Evolutionary conservation across 2,888 invertebrate species (phyloP), one percentile per base, ranked within the genome.

Genomic region (Apantesis nais): DNA sequence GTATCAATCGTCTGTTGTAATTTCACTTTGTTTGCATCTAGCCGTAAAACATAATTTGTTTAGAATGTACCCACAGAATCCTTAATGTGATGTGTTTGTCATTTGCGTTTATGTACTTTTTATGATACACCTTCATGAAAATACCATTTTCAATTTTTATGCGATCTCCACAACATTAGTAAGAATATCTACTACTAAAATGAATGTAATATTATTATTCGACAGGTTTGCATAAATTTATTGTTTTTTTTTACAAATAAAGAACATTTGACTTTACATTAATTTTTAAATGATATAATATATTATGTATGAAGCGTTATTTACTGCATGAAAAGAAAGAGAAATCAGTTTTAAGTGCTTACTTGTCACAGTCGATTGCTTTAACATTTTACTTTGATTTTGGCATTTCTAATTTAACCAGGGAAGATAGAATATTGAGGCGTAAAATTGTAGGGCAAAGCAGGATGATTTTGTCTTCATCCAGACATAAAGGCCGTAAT

Each of bases 381-480:
- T 83, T 74, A 80, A 81, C 73, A 78, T 84, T 83, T 82, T 77
- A 80, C 77, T 82, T 74, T 78, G 81, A 83, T 85, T 89, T 86
- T 82, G 83, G 79, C 78, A 83, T 88, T 90, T 89, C 89, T 88
- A 90, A 90, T 92, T 90, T 88, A 88, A 88, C 89, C 88, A 86
- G 81, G 89, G 88, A 86, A 89, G 88, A 89, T 89, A 86, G 88
- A 88, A 92, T 89, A 90, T 84, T 89, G 91, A 87, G 87, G 91
- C 93, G 92, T 94, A 88, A 94, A 95, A 93, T 94, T 93, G 90
- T 90, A 86, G 89, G 89, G 87, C 87, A 90, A 85, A 90, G 87
- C 90, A 87, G 85, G 90, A 92, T 93, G 92, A 94, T 94, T 93
- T 94, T 93, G 92, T 92, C 94, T 91, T 93, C 94, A 94, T 93